Base-by-base conservation (phyloP, 2,797 vertebrate genomes). In the Muscicapa comitata region DNA sequence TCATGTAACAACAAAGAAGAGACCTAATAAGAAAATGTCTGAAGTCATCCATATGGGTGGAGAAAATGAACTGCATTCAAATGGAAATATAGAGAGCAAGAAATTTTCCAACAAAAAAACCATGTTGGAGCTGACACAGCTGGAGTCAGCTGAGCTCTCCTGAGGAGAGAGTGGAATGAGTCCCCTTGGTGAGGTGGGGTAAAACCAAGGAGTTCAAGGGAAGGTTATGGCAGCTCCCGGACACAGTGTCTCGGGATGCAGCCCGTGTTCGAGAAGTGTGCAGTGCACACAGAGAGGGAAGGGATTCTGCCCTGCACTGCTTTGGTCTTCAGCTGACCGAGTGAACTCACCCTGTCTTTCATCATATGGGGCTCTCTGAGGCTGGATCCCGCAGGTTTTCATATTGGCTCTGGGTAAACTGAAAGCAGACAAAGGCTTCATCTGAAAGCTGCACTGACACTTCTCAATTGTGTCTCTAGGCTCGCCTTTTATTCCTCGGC, bases 1-100 rank as follows among this genome's bases (percentile, higher is more conserved):
- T 63, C 59, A 43, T 47, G 35, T 37, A 86, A 47, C 25, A 91
- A 90, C 45, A 92, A 91, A 92, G 63, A 35, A 11, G 20, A 95
- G 38, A 13, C 24, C 37, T 68, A 91, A 35, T 37, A 90, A 70
- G 42, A 92, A 86, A 86, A 95, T n/a, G 24, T 79, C 73, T 95
- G 88, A 84, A 93, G 40, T 88, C 40, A 33, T 75, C 62, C 53
- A 26, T 66, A 78, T 45, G 80, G 67, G 90, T 82, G 90, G 86
- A 93, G 82, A 96, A 95, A 93, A 92, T 53, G n/a, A 70, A 50
- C 55, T 42, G 17, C 51, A 68, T 81, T 95, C 70, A 92, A 81
- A 88, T 59, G 63, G 80, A 94, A 93, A 93, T 82, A 81, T 0
- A 48, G 35, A 40, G 43, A 93, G 28, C 25, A 78, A 86, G 76